Conservation (phyloP, 1,140 invertebrate species). For the Frieseomelitta varia region DNA sequence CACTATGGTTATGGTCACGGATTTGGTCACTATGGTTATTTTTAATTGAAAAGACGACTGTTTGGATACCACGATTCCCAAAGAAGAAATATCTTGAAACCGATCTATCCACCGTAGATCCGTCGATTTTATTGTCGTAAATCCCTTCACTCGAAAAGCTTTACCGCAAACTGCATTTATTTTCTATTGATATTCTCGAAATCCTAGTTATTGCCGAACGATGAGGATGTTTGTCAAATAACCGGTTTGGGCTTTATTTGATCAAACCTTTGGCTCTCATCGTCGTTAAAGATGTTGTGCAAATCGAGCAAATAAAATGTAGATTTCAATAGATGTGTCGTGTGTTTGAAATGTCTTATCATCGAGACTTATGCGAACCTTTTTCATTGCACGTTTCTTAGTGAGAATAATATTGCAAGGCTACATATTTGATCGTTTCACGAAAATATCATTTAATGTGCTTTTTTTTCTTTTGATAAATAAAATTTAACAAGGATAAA, state of each 20-base stretch:
- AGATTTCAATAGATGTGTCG: conserved; percentile 2
- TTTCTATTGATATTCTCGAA: not conserved
- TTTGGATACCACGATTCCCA: conserved; percentile 21
- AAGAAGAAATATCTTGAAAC: not conserved
- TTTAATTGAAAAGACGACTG: conserved; percentile 23
- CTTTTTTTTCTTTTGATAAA: not conserved
- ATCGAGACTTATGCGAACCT: not conserved
- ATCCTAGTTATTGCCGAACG: not conserved
- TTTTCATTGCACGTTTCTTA: too few species aligned
- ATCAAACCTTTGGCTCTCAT: not conserved
- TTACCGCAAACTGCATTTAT: not conserved
- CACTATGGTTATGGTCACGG: conserved; percentile 67
- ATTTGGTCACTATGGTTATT: conserved; percentile 62
- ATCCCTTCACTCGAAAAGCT: not conserved
- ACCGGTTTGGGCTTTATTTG: not conserved
- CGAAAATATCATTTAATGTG: not conserved
- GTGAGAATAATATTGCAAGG: not conserved
- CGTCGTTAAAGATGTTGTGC: not conserved
- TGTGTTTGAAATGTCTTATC: not conserved
- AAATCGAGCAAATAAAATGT: conserved; percentile 17
- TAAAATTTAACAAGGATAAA: not conserved
- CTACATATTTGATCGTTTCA: not conserved
- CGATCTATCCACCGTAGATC: not conserved
- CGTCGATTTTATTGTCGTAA: not conserved
- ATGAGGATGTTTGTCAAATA: not conserved